These are phyloP conservation scores for Pseudolycoriella hygida DNA, from an alignment of 2,888 invertebrate species.

Conservation along the genomic window DNA sequence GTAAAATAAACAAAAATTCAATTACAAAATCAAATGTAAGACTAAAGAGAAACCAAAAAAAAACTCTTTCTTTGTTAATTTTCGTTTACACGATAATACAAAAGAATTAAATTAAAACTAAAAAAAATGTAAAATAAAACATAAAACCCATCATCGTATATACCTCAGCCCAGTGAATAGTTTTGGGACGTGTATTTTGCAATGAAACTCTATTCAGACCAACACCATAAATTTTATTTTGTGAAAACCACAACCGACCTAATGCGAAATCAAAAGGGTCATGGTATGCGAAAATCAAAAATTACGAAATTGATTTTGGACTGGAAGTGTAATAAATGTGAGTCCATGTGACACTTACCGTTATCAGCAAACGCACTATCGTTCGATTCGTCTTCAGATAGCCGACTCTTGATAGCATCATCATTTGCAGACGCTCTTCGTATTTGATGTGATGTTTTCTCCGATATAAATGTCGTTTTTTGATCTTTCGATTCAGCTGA, in stretches of 20 bases:
- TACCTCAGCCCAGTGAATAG: conserved; percentile 7
- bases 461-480: background rate
- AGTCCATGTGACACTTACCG: too few relatives aligned
- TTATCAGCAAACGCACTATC: conserved; percentile 10
- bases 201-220: conserved; percentile 6
- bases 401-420: conserved; percentile 5
- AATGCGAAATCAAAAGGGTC: background rate
- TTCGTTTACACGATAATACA: background rate
- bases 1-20: too few relatives aligned
- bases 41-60: too few relatives aligned
- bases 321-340: too few relatives aligned
- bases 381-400: conserved; percentile 10
- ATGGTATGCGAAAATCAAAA: too few relatives aligned
- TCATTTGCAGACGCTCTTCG: background rate
- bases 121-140: background rate
- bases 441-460: background rate
- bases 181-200: conserved; percentile 4
- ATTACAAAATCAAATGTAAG: too few relatives aligned
- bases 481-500: conserved; percentile 10
- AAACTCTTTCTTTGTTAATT: too few relatives aligned
- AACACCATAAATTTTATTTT: conserved; percentile 6
- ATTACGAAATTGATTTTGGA: too few relatives aligned
- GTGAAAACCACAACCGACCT: conserved; percentile 3
- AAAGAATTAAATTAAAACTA: background rate
- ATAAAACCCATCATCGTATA: background rate